Base-by-base conservation (phyloP, 1,140 invertebrate species). In the Pachypeltis micranthus region DNA sequence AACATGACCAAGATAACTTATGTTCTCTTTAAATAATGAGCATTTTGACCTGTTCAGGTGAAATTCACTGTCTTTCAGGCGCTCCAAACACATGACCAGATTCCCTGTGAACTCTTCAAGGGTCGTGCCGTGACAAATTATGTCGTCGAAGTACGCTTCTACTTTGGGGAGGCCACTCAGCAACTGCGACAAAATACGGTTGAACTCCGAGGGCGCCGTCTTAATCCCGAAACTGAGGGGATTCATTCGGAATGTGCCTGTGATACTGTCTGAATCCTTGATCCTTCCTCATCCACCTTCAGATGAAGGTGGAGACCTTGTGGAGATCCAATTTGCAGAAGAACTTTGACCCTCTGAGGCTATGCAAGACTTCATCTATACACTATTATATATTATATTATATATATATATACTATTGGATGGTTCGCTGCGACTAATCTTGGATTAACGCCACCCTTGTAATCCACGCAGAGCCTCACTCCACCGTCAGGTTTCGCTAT, bases 251-350 rank as follows among this genome's bases (percentile, higher is more conserved):
- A 2, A 60, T 1, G 19, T 60, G 23, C 58, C 58, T 4, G 44
- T 1, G 59, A 44, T 25, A 69, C 71, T 39, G 69, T 69, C 70
- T 65, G 75, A 69, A 70, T 74, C 70, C 61, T 63, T 14, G 55
- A 64, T 1, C 66, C 66, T 62, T 69, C 59, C 47, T 70, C 63
- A 57, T 68, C 67, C 10, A 72, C 68, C 54, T 26, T 27, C 1
- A 72, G 1, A 34, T 74, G 70, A 44, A 69, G 51, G 63, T 70
- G n/a, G n/a, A 74, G 1, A 69, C 73, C 55, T 70, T 70, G 47
- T 57, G 67, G 1, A 61, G 16, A 25, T 61, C 59, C 1, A 61
- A 23, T 39, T 2, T 39, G 19, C 59, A 61, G 27, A 61, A 61
- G 2, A 14, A 59, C 24, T 4, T 34, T 1, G 57, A 59, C 10